Percentiles rank a stretch among this genome's conserved stretches.
Conservation (phyloP, 2,797 vertebrate species). For the Enteromius thamalakanensis region DNA sequence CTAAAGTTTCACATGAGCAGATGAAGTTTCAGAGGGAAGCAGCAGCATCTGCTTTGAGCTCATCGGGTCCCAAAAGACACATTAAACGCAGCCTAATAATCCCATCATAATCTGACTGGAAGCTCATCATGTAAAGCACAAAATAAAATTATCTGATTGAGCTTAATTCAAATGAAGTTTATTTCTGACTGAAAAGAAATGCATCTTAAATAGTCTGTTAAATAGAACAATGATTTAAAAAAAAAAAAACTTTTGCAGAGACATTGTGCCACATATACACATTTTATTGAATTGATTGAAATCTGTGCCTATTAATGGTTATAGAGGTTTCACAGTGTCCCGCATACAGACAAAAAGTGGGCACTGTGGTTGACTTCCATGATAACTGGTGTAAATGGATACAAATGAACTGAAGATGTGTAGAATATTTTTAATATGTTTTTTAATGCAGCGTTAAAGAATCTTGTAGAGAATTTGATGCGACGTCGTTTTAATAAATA, state of each 20-base stretch:
- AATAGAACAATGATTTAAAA: not conserved
- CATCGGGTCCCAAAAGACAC: not conserved
- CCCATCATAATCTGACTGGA: not conserved
- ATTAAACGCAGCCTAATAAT: slow-evolving; percentile 9
- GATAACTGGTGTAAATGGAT: not conserved
- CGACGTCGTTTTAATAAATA: not conserved
- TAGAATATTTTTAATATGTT: not conserved
- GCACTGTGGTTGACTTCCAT: not conserved
- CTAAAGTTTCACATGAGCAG: not conserved
- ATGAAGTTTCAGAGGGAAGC: slow-evolving; percentile 14
- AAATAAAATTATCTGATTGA: not conserved
- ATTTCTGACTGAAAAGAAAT: not conserved
- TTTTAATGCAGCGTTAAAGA: not conserved
- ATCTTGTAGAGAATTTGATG: not conserved
- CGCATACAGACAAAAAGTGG: not conserved
- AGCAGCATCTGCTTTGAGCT: not conserved
- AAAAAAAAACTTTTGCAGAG: not conserved
- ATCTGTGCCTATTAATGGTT: not conserved
- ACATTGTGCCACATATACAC: not conserved
- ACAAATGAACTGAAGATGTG: not conserved
- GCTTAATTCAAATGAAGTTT: not conserved
- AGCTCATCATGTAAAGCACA: not conserved
- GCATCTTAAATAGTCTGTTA: not conserved
- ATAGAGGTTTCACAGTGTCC: not conserved
- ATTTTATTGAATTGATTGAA: not conserved